Conservation (phyloP, 2,888 invertebrate species). For the Tipula unca region DNA sequence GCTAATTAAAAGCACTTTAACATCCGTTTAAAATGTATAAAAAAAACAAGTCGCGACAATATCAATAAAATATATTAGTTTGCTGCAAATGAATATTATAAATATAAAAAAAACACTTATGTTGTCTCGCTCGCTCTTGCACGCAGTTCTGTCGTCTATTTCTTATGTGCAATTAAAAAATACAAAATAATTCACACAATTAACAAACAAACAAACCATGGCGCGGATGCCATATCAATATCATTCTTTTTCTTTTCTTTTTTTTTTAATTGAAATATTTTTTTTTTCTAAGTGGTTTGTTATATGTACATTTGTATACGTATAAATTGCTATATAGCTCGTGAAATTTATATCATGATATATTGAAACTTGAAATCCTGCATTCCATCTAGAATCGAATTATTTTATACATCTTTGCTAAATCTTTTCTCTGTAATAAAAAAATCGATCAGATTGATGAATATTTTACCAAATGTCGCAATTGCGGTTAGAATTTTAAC, state of each 20-base stretch:
- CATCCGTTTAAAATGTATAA: neutral
- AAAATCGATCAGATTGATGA: no score
- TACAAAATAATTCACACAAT: conserved; percentile 2
- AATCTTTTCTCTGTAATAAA: neutral
- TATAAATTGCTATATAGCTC: neutral
- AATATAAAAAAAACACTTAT: neutral
- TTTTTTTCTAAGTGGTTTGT: conserved; percentile 8
- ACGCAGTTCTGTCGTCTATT: neutral
- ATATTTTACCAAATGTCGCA: no score
- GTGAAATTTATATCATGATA: neutral
- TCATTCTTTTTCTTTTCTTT: neutral
- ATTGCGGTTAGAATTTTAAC: no score
- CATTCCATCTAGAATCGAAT: neutral
- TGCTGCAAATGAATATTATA: neutral
- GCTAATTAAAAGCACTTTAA: neutral
- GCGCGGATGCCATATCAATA: neutral
- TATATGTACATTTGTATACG: neutral
- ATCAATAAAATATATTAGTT: neutral
- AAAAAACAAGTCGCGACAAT: neutral
- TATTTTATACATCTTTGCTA: neutral
- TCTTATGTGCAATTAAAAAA: neutral
- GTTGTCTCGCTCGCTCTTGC: neutral
- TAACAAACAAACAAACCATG: neutral
- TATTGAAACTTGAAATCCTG: neutral
- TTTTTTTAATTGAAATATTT: neutral